Percentiles rank a stretch among this genome's conserved stretches.
Conservation (phyloP, 1,140 invertebrate species). For the Mamestra configurata region DNA sequence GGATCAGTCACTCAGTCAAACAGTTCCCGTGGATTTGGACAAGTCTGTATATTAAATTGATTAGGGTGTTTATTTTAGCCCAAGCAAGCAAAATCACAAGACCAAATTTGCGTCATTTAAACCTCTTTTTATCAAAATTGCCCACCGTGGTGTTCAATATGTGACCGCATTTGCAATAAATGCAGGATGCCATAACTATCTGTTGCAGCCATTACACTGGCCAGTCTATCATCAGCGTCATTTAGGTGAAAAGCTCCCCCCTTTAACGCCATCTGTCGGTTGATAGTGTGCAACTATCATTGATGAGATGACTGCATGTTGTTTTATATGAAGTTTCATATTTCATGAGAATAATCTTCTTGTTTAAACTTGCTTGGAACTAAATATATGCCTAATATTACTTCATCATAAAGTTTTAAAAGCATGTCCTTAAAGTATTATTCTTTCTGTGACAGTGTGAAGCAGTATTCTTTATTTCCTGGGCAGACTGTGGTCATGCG, state of each 20-base stretch:
- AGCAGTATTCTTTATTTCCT: constrained; percentile 93
- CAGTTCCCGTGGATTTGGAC: constrained; percentile 81
- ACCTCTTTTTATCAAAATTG: too few species aligned
- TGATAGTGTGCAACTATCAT: too few species aligned
- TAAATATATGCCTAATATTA: background rate
- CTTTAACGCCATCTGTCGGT: too few species aligned
- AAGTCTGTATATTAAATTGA: constrained; percentile 65
- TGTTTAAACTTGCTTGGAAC: background rate
- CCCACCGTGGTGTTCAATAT: too few species aligned
- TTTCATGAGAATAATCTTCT: background rate
- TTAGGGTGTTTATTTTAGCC: background rate
- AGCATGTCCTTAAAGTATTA: background rate
- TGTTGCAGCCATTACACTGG: too few species aligned
- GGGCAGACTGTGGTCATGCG: constrained; percentile 94
- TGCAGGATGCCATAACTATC: too few species aligned
- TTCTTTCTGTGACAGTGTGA: constrained; percentile 80
- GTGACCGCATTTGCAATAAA: too few species aligned
- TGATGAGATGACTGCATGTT: too few species aligned
- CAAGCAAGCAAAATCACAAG: too few species aligned
- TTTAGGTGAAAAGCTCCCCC: too few species aligned
- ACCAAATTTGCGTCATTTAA: too few species aligned
- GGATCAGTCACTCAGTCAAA: constrained; percentile 82
- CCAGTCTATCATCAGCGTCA: too few species aligned
- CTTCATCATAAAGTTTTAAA: background rate
- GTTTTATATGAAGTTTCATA: background rate